Conservation (phyloP, 2,113 vertebrate species). For the Montifringilla adamsi region DNA sequence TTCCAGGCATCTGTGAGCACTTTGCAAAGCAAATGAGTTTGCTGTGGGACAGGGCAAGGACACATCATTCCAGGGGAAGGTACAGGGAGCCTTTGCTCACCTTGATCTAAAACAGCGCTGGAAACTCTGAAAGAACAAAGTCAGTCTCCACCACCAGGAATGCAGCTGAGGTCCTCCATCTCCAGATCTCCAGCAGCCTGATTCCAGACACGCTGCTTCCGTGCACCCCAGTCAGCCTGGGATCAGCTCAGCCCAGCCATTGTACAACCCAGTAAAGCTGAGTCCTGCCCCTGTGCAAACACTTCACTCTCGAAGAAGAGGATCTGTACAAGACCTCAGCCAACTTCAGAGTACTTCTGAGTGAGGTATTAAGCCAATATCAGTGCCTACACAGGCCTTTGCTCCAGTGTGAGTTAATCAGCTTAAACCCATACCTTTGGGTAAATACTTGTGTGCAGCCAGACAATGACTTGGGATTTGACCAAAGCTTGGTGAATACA, state of each 20-base stretch:
- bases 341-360: slow-evolving; percentile 39
- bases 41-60: background rate
- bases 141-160: background rate
- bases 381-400: background rate
- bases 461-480: slow-evolving; percentile 32
- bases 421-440: slow-evolving; percentile 24
- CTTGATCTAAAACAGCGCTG: background rate
- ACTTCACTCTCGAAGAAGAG: slow-evolving; percentile 14
- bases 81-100: background rate
- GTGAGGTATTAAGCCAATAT: slow-evolving; percentile 23
- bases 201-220: background rate
- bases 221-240: background rate
- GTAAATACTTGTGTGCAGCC: background rate
- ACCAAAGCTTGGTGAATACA: slow-evolving; percentile 23
- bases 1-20: background rate
- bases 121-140: background rate
- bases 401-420: slow-evolving; percentile 19
- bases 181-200: background rate
- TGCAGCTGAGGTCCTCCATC: background rate
- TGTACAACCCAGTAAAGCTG: background rate
- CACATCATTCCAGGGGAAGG: background rate
- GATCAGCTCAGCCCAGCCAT: background rate
- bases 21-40: slow-evolving; percentile 58
- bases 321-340: slow-evolving; percentile 10
- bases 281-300: slow-evolving; percentile 8